Evolutionary conservation across 2,797 vertebrate genomes (phyloP).

Genomic region (Dendrocincla tyrannina): DNA sequence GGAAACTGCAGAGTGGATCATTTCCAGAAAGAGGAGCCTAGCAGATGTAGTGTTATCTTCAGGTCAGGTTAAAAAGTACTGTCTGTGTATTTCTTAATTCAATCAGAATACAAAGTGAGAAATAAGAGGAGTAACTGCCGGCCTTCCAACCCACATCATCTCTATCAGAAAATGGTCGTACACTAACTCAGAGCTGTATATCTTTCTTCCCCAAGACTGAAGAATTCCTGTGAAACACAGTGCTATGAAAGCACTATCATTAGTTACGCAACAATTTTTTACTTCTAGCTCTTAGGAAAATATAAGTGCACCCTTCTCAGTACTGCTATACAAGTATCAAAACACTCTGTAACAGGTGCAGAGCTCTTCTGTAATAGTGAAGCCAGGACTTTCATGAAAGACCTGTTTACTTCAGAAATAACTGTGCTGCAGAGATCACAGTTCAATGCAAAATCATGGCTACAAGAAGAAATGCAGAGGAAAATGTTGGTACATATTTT

Average conservation of each 20-base stretch:
- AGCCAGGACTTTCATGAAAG: neutral
- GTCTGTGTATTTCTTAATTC: neutral
- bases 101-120: neutral
- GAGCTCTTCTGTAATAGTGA: neutral
- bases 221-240: neutral
- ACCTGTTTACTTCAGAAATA: neutral
- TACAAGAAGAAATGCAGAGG: neutral
- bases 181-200: neutral
- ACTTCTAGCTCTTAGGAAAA: neutral
- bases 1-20: neutral
- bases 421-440: neutral
- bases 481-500: neutral
- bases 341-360: neutral
- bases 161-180: neutral
- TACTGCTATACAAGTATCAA: neutral
- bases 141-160: neutral
- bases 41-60: neutral
- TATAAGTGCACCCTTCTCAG: fast-evolving
- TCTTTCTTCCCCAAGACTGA: neutral
- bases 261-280: neutral
- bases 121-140: neutral
- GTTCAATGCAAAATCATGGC: neutral
- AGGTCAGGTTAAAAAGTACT: neutral
- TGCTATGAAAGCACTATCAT: neutral
- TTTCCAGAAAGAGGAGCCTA: neutral